Base-by-base conservation (phyloP, 2,113 vertebrate species). In the Argyrosomus japonicus region DNA sequence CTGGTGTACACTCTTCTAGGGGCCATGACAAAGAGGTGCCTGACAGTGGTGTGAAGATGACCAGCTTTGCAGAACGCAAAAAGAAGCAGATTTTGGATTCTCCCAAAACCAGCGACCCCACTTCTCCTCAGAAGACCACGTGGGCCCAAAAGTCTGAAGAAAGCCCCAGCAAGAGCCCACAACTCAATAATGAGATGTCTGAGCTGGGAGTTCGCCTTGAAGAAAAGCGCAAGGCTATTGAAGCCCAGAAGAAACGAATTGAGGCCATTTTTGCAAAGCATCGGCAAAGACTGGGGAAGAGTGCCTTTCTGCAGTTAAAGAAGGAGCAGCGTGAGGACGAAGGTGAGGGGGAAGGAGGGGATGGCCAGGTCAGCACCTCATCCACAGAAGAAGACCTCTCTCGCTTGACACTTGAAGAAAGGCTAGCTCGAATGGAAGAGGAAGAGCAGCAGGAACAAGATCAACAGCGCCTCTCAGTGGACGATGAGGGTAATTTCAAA, bases 191-290 rank as follows among this genome's bases (percentile, higher is more conserved):
- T 0, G 98, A 99, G 76, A 96, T 98, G 97, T 94, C 90, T 0
- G 96, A 98, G 77, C 91, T 99, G 4, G 96, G 97, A 0, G 96
- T 90, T 0, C 95, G 97, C 0, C 88, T 99, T 61, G 97, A 98
- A 85, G 98, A 98, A 84, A 98, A 98, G 11, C 95, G 98, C 0
- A 94, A 95, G 15, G 97, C 98, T 58, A 99, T 99, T 0, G 97
- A 99, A 85, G 97, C 97, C 0, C 98, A 99, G 86, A 99, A 99
- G 78, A 97, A 96, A 13, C 95, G 97, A 2, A 99, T 99, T 2
- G 98, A 99, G 78, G 97, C 97, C 81, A 98, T 99, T 53, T 99
- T 98, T 69, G 96, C 97, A 77, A 97, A 97, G 81, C 97, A 99
- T 81, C 94, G 98, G 2, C 97, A 99, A 82, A 95, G 96, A 9